phyloP scores from a whole-genome alignment of 2,888 invertebrate genomes.

The Emmelina monodactyla region DNA sequence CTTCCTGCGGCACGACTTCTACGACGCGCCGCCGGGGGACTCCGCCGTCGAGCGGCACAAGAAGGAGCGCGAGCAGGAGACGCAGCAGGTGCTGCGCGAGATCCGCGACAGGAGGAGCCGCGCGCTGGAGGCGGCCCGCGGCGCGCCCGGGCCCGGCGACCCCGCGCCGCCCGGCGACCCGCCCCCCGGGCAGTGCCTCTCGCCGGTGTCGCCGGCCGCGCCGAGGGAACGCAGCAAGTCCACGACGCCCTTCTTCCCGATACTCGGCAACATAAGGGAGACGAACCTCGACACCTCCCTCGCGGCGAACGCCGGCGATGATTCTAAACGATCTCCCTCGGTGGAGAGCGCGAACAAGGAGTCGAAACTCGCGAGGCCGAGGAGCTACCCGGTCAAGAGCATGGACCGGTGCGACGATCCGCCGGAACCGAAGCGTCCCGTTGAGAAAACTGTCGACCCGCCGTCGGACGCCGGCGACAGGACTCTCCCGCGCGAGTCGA shows the following conservation, averaged over 20 bases:
- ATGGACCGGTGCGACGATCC: constrained; percentile 34
- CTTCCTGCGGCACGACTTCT: constrained; percentile 81
- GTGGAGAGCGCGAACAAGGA: constrained; percentile 36
- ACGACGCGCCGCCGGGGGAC: constrained; percentile 73
- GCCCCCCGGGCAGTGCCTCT: constrained; percentile 34
- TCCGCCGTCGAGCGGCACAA: constrained; percentile 69
- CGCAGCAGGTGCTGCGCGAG: constrained; percentile 73
- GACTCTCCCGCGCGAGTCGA: constrained; percentile 33
- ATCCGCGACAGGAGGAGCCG: constrained; percentile 69
- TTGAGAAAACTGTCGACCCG: constrained; percentile 17
- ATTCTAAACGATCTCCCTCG: constrained; percentile 20
- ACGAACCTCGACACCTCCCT: constrained; percentile 32
- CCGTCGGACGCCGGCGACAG: neutral
- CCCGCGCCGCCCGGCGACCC: constrained; percentile 28
- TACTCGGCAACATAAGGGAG: constrained; percentile 56
- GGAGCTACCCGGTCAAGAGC: constrained; percentile 65
- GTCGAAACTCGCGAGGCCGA: constrained; percentile 58
- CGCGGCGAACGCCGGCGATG: constrained; percentile 18
- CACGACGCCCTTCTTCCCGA: constrained; percentile 57
- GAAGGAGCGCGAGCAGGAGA: constrained; percentile 72
- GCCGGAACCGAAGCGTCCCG: constrained; percentile 25
- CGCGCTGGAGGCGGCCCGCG: constrained; percentile 32
- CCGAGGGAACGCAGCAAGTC: constrained; percentile 54
- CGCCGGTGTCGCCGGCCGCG: constrained; percentile 34
- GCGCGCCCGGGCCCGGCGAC: constrained; percentile 30